Evolutionary conservation across 1,140 invertebrate genomes (phyloP), one percentile per base, ranked within the genome.

Genomic region (Caenorhabditis latens): DNA sequence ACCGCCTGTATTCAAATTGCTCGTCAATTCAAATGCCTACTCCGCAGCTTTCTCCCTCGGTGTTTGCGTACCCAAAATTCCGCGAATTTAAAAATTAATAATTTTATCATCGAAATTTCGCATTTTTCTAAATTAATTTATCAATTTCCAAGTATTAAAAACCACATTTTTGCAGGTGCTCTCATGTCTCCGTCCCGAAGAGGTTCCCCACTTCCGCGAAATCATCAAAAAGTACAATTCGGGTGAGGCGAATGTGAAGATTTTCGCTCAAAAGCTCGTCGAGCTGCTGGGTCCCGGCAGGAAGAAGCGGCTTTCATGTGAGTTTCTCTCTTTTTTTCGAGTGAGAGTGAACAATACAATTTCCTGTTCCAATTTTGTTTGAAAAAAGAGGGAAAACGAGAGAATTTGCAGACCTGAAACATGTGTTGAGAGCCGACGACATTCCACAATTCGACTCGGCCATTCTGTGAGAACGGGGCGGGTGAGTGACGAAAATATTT

Each of bases 201-300:
- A 93, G 82, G 88, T 93, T 67, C 87, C 90, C 11, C 87, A 90
- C 50, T 93, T 93, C 90, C 91, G 92, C 7, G 87, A 90, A 19
- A 88, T 93, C 9, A 87, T 93, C 42, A 89, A 88, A 57, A 88
- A 90, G n/a, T 92, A 92, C 90, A 90, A 91, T 32, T 88, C 89
- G 13, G 87, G 84, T 13, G 90, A 93, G 63, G 91, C 92, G 85
- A 90, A 91, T 16, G 92, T 93, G 84, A 79, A 90, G 24, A 92
- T 93, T 65, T 93, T 93, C 83, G 93, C 93, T 88, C 91, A 93
- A 55, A 91, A 92, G 46, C 90, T 93, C 19, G 86, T 93, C 6
- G 89, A 92, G 58, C 87, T 93, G 46, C 93, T 92, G 89, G 93
- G 93, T 14, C 88, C 89, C 43, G 90, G 93, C 9, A 90, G 93